Conservation (phyloP, 1,140 invertebrate species). For the Oryzaephilus surinamensis region DNA sequence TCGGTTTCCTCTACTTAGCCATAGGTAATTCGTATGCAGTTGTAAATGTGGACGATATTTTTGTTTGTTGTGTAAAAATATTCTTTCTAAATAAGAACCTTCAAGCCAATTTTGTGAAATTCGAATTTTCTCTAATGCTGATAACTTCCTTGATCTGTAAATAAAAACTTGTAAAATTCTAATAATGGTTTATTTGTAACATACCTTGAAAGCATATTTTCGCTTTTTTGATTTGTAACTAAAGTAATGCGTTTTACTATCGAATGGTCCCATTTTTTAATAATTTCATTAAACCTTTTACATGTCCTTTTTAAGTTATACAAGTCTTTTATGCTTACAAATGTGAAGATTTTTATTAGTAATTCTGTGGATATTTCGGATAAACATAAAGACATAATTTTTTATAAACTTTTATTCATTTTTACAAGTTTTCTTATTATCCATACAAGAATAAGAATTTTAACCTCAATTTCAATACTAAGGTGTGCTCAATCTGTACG, state of each 20-base stretch:
- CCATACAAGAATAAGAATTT: too few relatives aligned
- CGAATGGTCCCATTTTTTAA: constrained; percentile 16
- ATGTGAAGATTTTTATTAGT: constrained; percentile 25
- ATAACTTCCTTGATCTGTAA: constrained; percentile 17
- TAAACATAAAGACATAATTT: constrained; percentile 1
- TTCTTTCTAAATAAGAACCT: constrained; percentile 20
- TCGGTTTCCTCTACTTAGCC: constrained; percentile 20
- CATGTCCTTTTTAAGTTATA: constrained; percentile 21
- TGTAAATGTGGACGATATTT: constrained; percentile 22
- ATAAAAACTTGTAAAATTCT: constrained; percentile 1
- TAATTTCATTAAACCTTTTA: constrained; percentile 20
- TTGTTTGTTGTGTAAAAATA: constrained; percentile 13
- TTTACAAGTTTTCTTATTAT: too few relatives aligned
- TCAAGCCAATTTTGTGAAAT: constrained; percentile 25
- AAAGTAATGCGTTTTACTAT: constrained; percentile 15
- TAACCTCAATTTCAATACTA: too few relatives aligned
- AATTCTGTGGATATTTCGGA: constrained; percentile 18
- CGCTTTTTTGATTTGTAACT: constrained; percentile 22
- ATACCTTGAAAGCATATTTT: constrained; percentile 1
- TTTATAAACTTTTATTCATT: too few relatives aligned
- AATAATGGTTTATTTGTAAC: neutral
- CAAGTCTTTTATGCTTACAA: constrained; percentile 20
- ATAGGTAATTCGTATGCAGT: constrained; percentile 19
- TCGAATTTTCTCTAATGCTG: constrained; percentile 18
- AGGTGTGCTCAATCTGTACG: too few relatives aligned